Conservation (phyloP, 2,888 invertebrate genomes). For the Drosophila peninsularis region DNA sequence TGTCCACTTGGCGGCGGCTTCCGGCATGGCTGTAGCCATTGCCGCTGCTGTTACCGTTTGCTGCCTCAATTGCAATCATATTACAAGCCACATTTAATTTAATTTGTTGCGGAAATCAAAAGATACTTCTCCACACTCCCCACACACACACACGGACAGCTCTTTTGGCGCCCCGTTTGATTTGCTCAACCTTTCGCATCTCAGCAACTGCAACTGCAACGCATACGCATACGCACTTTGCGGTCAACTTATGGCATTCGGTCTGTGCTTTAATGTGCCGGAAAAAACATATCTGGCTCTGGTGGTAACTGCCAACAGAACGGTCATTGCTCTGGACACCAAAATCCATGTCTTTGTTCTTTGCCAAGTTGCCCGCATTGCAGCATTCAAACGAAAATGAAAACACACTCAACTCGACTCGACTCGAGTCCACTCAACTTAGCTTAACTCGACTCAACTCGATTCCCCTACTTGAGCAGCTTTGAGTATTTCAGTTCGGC, state of each 20-base stretch:
- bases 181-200: slow-evolving; percentile 31
- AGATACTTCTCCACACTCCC: slow-evolving; percentile 28
- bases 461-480: slow-evolving; percentile 2
- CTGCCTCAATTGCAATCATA: slow-evolving; percentile 69
- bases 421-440: slow-evolving; percentile 1
- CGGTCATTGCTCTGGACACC: slow-evolving; percentile 47
- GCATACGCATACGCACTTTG: slow-evolving; percentile 38
- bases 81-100: slow-evolving; percentile 79
- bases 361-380: slow-evolving; percentile 18
- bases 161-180: slow-evolving; percentile 3
- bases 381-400: slow-evolving; percentile 11
- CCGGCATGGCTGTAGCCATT: slow-evolving; percentile 16
- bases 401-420: slow-evolving; percentile 15
- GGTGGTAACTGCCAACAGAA: slow-evolving; percentile 12
- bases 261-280: slow-evolving; percentile 54
- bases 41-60: slow-evolving; percentile 22
- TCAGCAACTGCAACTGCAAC: slow-evolving; percentile 8
- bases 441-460: background rate
- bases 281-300: slow-evolving; percentile 49
- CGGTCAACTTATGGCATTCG: slow-evolving; percentile 51
- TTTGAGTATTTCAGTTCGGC: slow-evolving; percentile 25
- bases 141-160: background rate
- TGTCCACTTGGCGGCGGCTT: slow-evolving; percentile 60
- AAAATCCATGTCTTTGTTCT: slow-evolving; percentile 26
- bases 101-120: slow-evolving; percentile 73